These are phyloP conservation scores for Lithophane ornitopus DNA, from an alignment of 2,888 invertebrate genomes.

Conservation along the genomic window DNA sequence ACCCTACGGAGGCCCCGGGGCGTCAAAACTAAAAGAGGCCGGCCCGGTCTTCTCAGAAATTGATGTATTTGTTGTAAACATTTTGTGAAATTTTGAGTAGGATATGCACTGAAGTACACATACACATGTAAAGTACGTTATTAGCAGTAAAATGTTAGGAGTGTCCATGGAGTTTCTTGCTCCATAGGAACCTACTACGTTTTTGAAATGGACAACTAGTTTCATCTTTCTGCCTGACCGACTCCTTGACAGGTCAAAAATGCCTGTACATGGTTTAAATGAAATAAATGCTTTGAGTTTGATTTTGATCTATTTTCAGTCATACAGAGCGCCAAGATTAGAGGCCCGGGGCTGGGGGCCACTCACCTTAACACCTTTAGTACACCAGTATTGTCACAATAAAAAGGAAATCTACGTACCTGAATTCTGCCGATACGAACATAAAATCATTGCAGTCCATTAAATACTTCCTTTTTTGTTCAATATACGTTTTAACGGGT, in stretches of 20 bases:
- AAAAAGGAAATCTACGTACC: slow-evolving; percentile 82
- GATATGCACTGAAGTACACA: no score
- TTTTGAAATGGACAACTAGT: background rate
- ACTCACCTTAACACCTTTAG: background rate
- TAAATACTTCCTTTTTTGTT: slow-evolving; percentile 86
- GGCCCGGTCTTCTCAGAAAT: background rate
- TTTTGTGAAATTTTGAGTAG: background rate
- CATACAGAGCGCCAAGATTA: background rate
- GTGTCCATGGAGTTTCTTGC: background rate
- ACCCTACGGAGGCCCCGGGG: no score
- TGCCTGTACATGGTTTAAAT: background rate
- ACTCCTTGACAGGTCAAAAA: background rate
- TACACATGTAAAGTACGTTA: no score
- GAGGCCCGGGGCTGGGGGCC: no score
- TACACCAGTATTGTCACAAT: background rate
- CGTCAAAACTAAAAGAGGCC: background rate
- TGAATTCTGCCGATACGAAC: slow-evolving; percentile 93
- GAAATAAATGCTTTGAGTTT: background rate
- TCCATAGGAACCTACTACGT: background rate
- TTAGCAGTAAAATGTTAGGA: background rate
- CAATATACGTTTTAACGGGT: slow-evolving; percentile 88
- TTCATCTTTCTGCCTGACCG: background rate
- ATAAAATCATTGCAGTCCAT: slow-evolving; percentile 93
- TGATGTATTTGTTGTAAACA: background rate
- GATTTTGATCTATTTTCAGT: background rate